These are phyloP conservation scores for Mamestra brassicae DNA, from an alignment of 2,888 invertebrate genomes.

Conservation along the genomic window DNA sequence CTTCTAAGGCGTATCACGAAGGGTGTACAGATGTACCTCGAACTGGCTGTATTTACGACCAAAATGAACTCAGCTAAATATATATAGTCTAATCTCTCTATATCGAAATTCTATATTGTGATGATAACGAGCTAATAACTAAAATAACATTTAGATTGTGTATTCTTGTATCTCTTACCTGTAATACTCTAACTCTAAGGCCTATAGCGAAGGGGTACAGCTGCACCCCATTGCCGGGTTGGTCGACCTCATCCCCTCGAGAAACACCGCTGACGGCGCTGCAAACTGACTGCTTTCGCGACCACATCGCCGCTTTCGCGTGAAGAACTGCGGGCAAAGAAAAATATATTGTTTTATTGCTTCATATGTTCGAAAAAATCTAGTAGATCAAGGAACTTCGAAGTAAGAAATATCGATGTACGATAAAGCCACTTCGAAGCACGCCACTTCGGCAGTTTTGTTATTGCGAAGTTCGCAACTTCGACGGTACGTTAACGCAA, in stretches of 20 bases:
- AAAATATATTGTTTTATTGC: background rate
- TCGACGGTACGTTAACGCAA: too few relatives aligned
- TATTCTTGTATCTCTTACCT: slow-evolving; percentile 72
- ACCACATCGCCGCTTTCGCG: slow-evolving; percentile 86
- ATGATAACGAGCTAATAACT: background rate
- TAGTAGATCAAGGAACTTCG: too few relatives aligned
- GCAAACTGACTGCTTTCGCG: slow-evolving; percentile 88
- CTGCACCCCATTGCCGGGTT: slow-evolving; percentile 72
- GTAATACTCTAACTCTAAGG: slow-evolving; percentile 84
- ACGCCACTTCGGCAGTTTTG: too few relatives aligned
- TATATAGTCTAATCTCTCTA: too few relatives aligned
- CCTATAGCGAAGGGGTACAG: slow-evolving; percentile 88
- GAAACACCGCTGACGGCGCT: slow-evolving; percentile 86
- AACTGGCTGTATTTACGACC: too few relatives aligned
- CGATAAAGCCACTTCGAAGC: too few relatives aligned
- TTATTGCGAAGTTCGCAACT: too few relatives aligned
- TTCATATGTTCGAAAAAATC: too few relatives aligned
- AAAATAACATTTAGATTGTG: background rate
- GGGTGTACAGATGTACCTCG: too few relatives aligned
- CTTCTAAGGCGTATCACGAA: too few relatives aligned
- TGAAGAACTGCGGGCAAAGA: slow-evolving; percentile 75
- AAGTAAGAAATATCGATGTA: too few relatives aligned
- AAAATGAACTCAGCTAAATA: too few relatives aligned
- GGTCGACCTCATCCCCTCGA: slow-evolving; percentile 80
- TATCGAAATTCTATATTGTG: background rate